Conservation (phyloP, 2,797 vertebrate species). For the Eulemur albifrons region DNA sequence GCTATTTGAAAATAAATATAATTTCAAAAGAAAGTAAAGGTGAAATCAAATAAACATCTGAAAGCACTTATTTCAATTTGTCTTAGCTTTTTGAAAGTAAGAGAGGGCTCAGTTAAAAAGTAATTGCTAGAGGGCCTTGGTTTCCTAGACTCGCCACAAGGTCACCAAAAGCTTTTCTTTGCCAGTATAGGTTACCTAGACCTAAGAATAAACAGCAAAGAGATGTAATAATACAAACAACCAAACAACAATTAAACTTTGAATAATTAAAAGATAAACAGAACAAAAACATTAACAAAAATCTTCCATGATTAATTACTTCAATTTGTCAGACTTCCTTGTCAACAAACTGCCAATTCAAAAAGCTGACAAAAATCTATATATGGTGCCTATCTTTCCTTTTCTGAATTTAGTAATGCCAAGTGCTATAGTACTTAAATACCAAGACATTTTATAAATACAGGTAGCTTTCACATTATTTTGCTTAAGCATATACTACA, state of each 20-base stretch:
- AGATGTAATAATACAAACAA: neutral
- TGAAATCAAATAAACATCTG: neutral
- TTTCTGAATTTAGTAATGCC: neutral
- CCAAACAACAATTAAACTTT: neutral
- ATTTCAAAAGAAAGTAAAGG: constrained; percentile 11
- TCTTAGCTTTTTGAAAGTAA: neutral
- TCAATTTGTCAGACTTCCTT: neutral
- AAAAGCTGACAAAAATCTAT: neutral
- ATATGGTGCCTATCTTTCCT: too few relatives aligned
- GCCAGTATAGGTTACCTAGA: neutral
- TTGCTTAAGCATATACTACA: neutral
- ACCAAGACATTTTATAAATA: neutral
- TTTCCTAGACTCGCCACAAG: neutral
- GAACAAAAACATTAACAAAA: neutral
- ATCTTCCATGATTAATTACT: neutral
- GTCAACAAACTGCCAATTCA: neutral
- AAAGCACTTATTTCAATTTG: neutral
- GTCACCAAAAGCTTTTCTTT: neutral
- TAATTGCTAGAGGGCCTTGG: neutral
- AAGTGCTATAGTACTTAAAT: neutral
- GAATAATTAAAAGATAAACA: neutral
- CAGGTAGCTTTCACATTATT: neutral
- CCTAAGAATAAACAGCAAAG: neutral
- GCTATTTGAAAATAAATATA: neutral
- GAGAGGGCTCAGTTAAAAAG: neutral